A percentile compares a stretch with the other conserved stretches of the same genome.
phyloP scores from a whole-genome alignment of 2,113 vertebrate species.

The Bos indicus region DNA sequence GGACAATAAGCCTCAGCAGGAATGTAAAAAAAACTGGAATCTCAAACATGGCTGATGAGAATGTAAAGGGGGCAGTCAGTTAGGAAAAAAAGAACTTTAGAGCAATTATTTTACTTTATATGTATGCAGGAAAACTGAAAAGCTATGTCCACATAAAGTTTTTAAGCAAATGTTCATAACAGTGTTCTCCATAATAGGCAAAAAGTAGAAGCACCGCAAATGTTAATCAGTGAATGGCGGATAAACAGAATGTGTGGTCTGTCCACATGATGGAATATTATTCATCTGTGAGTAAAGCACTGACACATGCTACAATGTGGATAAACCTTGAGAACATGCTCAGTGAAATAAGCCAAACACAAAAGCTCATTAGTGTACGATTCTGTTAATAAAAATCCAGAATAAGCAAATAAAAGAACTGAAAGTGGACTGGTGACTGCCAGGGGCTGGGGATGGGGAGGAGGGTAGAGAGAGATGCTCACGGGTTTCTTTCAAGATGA shows the following conservation, averaged over 20 bases:
- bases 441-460: background rate
- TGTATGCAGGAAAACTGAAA: background rate
- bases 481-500: background rate
- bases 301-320: fast-evolving
- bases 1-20: background rate
- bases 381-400: background rate
- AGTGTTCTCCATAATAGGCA: background rate
- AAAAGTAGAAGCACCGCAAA: background rate
- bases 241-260: background rate
- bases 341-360: background rate
- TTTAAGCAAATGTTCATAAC: background rate
- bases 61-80: background rate
- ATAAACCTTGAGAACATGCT: background rate
- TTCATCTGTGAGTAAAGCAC: background rate
- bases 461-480: background rate
- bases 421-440: background rate
- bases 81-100: background rate
- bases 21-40: background rate
- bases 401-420: background rate
- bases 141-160: background rate
- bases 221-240: background rate
- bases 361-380: background rate
- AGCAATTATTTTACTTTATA: background rate
- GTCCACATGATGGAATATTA: background rate
- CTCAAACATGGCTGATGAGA: background rate